Evolutionary conservation across 2,888 invertebrate genomes (phyloP).

Genomic region (Neoaliturus tenellus): DNA sequence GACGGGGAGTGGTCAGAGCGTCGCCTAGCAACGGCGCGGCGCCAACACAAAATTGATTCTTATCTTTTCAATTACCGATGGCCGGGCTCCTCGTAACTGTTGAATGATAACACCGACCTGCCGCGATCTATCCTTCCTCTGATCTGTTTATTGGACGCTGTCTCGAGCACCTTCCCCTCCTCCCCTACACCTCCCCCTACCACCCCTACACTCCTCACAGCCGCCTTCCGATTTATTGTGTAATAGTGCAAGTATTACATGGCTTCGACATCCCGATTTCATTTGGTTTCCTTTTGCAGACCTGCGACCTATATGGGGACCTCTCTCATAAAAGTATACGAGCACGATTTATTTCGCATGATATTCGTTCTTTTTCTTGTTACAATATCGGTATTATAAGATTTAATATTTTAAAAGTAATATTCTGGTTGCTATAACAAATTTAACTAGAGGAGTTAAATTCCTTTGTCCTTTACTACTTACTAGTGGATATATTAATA

Average conservation of each 20-base stretch:
- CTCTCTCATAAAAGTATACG: conserved; percentile 6
- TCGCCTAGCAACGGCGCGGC: conserved; percentile 31
- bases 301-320: not conserved
- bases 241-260: conserved; percentile 11
- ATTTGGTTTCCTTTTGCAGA: not conserved
- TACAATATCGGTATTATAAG: too few relatives aligned
- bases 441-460: too few relatives aligned
- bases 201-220: not conserved
- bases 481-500: too few relatives aligned
- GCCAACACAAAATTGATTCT: conserved; percentile 58
- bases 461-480: too few relatives aligned
- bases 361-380: not conserved
- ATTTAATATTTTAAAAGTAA: too few relatives aligned
- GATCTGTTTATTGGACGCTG: not conserved
- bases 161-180: not conserved
- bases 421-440: too few relatives aligned
- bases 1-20: conserved; percentile 44
- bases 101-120: not conserved
- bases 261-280: not conserved
- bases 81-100: not conserved
- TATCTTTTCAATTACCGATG: conserved; percentile 59
- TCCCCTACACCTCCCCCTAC: not conserved
- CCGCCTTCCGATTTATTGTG: conserved; percentile 10
- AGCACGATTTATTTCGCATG: not conserved
- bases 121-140: conserved; percentile 9